Evolutionary conservation across 2,797 vertebrate species (phyloP), one percentile per base, ranked within the genome.

Genomic region (Arrhamphus sclerolepis): DNA sequence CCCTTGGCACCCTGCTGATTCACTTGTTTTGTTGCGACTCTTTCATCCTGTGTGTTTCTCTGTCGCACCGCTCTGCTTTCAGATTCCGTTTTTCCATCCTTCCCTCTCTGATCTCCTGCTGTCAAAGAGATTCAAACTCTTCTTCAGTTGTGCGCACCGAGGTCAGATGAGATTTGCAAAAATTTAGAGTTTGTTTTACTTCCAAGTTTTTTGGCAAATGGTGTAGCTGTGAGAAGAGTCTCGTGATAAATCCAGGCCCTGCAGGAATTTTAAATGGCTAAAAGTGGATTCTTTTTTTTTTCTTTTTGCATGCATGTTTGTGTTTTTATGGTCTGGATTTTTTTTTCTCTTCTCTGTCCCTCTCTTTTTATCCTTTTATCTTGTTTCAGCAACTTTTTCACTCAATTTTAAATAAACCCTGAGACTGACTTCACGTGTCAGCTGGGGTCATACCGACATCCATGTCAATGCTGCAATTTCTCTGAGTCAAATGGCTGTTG

Each of bases 1-100:
- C 87, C 87, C 85, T 84, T 73, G 83, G 76, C 78, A 9, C 63
- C 85, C 82, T 0, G 69, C 84, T 79, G 85, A 64, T 65, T 76
- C 80, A 29, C 81, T 82, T 85, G 82, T 87, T 87, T 85, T 86
- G 76, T 80, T 75, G 76, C 44, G 1, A 50, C 62, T 79, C 79
- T 85, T 84, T 86, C 66, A 86, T 88, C 81, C 77, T 38, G 54
- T 42, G 29, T 24, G 29, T 56, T 80, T 69, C 69, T 49, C 56
- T 72, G 72, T 59, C 59, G 21, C 34, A 42, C 51, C 3, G 21
- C 49, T 59, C 60, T 68, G 34, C 47, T 51, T 49, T 77, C 66
- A 75, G 53, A 70, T 73, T 69, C 51, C 41, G 49, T 73, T 64
- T 46, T 60, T 26, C 50, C 16, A 14, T 66, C 70, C 59, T 47